Evolutionary conservation across 2,113 vertebrate species (phyloP), one percentile per base, ranked within the genome.

Genomic region (Callospermophilus lateralis): DNA sequence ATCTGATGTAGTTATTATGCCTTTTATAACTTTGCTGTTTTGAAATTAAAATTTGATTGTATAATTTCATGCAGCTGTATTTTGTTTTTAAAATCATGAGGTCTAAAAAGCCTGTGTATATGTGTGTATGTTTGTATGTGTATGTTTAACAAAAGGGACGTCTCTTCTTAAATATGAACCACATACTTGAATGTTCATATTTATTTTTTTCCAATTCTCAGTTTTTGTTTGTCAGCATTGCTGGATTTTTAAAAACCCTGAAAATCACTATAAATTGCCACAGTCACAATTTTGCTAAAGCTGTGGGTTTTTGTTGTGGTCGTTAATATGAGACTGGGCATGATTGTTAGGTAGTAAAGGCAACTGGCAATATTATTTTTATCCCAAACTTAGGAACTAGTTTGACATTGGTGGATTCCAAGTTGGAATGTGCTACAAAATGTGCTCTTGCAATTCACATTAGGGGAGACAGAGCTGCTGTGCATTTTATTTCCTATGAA

Each of bases 1-100:
- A 20, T 22, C 1, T 65, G 45, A 79, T 48, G 8, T 22, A 39
- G 88, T 58, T 83, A 26, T 83, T 95, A 76, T 45, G 22, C 58
- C 28, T 90, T 95, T 95, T 77, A 39, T 93, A 90, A 45, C 28
- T 58, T 89, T 51, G 34, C 2, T 89, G 6, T 86, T 73, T 94
- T 77, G 83, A 72, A 89, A 77, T 37, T 94, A 86, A 80, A 48
- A 53, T 58, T 96, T 87, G 24, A 32, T 86, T 93, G 87, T 94
- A 65, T 72, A 83, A 93, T 55, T 81, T 93, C 78, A 19, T 45
- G 32, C 93, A 67, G 13, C 2, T 83, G 15, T 42, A 32, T 77
- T 76, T 89, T 72, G 24, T 77, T 48, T 17, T 34, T 84, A 81
- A 30, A 77, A 63, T 76, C 2, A 89, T 13, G 45, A 87, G 6